Evolutionary conservation across 2,888 invertebrate species (phyloP), one percentile per base, ranked within the genome.

Genomic region (Tinea trinotella): DNA sequence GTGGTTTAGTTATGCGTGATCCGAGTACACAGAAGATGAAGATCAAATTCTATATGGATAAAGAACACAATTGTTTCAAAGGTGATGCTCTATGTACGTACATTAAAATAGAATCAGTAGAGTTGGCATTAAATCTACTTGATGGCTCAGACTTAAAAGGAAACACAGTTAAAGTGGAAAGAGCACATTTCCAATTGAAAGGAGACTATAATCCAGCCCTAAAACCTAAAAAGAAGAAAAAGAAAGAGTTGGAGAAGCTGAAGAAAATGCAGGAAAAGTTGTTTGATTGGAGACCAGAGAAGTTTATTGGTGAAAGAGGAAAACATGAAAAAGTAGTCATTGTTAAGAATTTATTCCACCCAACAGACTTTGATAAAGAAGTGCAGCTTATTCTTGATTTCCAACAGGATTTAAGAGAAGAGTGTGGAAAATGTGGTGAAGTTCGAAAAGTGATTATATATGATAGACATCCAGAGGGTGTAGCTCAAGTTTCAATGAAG

Each of bases 31-130:
- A 91, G 61, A 92, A 92, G 69, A 92, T 93, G 75, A 98, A 97
- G 79, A 83, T 98, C 1, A 99, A 99, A 84, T 78, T 99, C 30
- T 99, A 99, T 74, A 90, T 88, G 61, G 96, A 97, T 67, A 80
- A 89, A 34, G 89, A 91, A 64, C 91, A 93, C 0, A 90, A 95
- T 59, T 88, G 90, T 57, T 87, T 94, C 24, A 99, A 99, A 85
- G 99, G 99, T 7, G 99, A 99, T 86, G 99, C 95, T 9, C 85
- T 96, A 46, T 99, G 99, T 75, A 96, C 97, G 60, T 99, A 97
- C 69, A 96, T 99, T 53, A 97, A 95, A 89, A 93, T 95, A 70
- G 99, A 99, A 78, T 98, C 98, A 3, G 97, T 99, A 1, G 92
- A 96, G 24, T 79, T 99, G 64, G 98, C 99, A 0, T 74, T 99